These are phyloP conservation scores for Colistium nudipinnis DNA, from an alignment of 2,113 vertebrate genomes.

Conservation along the genomic window DNA sequence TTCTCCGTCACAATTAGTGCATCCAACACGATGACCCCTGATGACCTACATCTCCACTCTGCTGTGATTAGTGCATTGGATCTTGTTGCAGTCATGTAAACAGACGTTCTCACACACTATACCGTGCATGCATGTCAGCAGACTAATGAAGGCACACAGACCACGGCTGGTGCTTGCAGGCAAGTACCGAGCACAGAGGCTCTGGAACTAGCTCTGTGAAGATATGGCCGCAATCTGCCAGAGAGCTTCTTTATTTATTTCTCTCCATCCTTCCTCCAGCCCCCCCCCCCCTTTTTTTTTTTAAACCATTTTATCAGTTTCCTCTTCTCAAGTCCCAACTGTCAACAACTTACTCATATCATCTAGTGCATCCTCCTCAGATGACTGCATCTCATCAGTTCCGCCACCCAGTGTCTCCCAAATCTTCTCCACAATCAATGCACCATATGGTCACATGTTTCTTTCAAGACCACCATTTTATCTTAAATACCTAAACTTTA, in stretches of 20 bases:
- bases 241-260: slow-evolving; percentile 25
- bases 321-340: not conserved
- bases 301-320: slow-evolving; percentile 1
- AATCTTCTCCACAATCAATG: too few species aligned
- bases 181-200: not conserved
- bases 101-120: slow-evolving; percentile 22
- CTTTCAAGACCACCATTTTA: not conserved
- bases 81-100: slow-evolving; percentile 28
- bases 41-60: slow-evolving; percentile 55
- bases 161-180: not conserved
- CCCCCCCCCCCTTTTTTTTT: not conserved
- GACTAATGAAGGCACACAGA: slow-evolving; percentile 26
- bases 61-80: slow-evolving; percentile 45
- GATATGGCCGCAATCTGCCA: slow-evolving; percentile 1
- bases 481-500: not conserved
- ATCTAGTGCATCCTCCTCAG: slow-evolving; percentile 15
- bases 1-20: slow-evolving; percentile 42
- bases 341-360: slow-evolving; percentile 1
- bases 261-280: not conserved
- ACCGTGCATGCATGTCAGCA: slow-evolving; percentile 1
- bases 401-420: not conserved
- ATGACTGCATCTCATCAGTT: slow-evolving; percentile 31
- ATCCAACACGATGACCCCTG: slow-evolving; percentile 32
- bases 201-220: not conserved
- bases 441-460: too few species aligned